Percentiles rank a stretch among this genome's conserved stretches.
Evolutionary conservation across 1,140 invertebrate genomes (phyloP).

Genomic region (Holotrichia oblita): DNA sequence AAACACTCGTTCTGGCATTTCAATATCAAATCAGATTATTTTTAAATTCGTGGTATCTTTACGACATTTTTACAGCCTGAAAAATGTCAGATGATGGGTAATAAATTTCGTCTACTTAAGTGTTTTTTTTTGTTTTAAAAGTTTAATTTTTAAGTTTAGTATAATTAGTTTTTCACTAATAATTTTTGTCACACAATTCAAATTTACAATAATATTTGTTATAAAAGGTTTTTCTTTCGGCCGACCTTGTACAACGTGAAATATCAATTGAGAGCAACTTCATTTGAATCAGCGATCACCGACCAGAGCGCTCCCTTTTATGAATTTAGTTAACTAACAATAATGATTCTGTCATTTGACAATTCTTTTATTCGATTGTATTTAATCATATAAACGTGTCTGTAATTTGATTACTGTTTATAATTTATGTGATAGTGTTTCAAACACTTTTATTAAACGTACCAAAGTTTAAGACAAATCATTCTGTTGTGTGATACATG

Average conservation of each 20-base stretch:
- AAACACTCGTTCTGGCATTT: background rate
- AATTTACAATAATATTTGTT: too few relatives aligned
- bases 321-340: background rate
- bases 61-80: background rate
- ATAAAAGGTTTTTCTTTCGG: background rate
- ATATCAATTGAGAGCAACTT: background rate
- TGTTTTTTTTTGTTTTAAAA: too few relatives aligned
- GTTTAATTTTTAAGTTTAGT: too few relatives aligned
- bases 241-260: background rate
- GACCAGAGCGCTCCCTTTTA: background rate
- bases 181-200: too few relatives aligned
- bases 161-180: too few relatives aligned
- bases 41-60: background rate
- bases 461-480: background rate
- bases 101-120: too few relatives aligned
- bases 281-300: too few relatives aligned
- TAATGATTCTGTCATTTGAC: conserved; percentile 9
- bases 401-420: background rate
- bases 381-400: conserved; percentile 17
- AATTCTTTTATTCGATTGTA: background rate
- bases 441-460: background rate
- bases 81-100: too few relatives aligned
- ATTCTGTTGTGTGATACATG: background rate
- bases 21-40: background rate
- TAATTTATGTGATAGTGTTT: background rate